phyloP scores from a whole-genome alignment of 2,888 invertebrate species.

The Pocota personata region DNA sequence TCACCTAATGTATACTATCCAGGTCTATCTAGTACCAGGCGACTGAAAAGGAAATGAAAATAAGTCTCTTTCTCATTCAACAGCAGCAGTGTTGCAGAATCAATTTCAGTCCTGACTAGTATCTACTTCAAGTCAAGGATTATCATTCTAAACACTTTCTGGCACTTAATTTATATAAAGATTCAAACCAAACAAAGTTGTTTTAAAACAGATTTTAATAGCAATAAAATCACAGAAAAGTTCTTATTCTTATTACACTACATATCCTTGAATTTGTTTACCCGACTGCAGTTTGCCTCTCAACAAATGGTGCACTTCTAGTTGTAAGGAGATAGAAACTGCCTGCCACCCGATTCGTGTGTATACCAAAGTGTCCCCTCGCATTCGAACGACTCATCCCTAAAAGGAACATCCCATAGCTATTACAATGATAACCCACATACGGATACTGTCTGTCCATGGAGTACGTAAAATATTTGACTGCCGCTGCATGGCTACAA shows the following conservation, averaged over 20 bases:
- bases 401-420: constrained; percentile 76
- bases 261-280: not conserved
- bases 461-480: constrained; percentile 81
- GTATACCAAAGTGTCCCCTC: constrained; percentile 80
- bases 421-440: constrained; percentile 79
- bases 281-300: not conserved
- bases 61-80: too few relatives aligned
- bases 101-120: too few relatives aligned
- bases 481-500: constrained; percentile 81
- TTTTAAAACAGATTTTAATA: not conserved
- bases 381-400: constrained; percentile 78
- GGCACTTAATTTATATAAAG: not conserved
- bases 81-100: too few relatives aligned
- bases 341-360: constrained; percentile 78
- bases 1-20: too few relatives aligned
- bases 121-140: too few relatives aligned
- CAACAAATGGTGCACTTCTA: constrained; percentile 58
- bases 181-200: not conserved
- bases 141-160: too few relatives aligned
- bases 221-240: not conserved
- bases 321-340: constrained; percentile 79
- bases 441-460: constrained; percentile 80
- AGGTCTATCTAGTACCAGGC: too few relatives aligned
- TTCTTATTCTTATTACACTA: not conserved
- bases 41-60: too few relatives aligned